Evolutionary conservation across 2,113 vertebrate genomes (phyloP).

Genomic region (Lamprologus callipterus): DNA sequence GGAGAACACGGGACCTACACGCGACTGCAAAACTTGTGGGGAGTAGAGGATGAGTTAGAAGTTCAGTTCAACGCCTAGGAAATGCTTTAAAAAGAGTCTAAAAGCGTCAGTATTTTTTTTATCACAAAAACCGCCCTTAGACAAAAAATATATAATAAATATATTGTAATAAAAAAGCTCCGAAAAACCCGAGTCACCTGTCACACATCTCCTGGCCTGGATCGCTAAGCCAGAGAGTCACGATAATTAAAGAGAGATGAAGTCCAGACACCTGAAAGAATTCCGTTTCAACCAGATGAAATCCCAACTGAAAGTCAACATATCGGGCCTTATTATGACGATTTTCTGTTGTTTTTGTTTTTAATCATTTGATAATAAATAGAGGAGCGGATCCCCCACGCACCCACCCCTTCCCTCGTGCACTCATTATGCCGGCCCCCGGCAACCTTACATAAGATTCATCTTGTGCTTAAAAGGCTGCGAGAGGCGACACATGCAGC

Average conservation of each 20-base stretch:
- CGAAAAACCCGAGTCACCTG: neutral
- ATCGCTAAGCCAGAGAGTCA: neutral
- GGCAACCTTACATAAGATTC: constrained; percentile 79
- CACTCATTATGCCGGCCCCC: constrained; percentile 52
- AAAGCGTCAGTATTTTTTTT: neutral
- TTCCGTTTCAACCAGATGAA: constrained; percentile 50
- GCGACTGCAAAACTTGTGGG: neutral
- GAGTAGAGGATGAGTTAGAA: neutral
- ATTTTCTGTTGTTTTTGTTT: constrained; percentile 43
- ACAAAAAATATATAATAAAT: neutral
- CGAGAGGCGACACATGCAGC: constrained; percentile 88
- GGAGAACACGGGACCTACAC: neutral
- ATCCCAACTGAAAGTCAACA: constrained; percentile 57
- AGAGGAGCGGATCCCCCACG: constrained; percentile 28
- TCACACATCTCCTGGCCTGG: neutral
- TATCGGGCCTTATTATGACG: constrained; percentile 37
- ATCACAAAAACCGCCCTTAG: neutral
- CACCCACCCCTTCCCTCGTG: neutral
- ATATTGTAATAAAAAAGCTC: neutral
- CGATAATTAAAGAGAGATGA: constrained; percentile 38
- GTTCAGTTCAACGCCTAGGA: neutral
- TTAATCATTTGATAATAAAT: constrained; percentile 57
- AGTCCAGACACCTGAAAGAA: constrained; percentile 55
- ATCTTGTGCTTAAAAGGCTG: constrained; percentile 94
- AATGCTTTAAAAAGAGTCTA: neutral